Conservation (phyloP, 1,140 invertebrate genomes). For the Anadara kagoshimensis region DNA sequence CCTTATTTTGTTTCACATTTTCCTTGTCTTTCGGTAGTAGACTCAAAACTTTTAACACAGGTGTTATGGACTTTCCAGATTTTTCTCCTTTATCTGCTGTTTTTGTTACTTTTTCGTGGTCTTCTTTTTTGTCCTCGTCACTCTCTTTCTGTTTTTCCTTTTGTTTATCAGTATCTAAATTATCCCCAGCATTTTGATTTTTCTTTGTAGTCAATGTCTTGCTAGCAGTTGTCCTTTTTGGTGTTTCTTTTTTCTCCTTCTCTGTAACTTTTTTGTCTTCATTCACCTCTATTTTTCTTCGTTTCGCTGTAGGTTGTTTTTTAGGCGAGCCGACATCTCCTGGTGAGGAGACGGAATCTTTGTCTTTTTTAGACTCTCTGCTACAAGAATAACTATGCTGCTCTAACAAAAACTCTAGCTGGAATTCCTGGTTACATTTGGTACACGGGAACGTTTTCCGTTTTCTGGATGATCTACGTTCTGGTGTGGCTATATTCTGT, state of each 20-base stretch:
- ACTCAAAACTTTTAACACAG: no score
- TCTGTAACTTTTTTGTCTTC: neutral
- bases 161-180: neutral
- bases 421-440: conserved; percentile 17
- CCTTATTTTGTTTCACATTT: neutral
- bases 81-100: neutral
- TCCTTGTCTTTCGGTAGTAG: neutral
- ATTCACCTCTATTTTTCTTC: neutral
- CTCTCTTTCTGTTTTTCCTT: neutral
- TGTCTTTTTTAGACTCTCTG: conserved; percentile 6
- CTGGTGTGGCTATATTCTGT: neutral
- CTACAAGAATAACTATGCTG: conserved; percentile 19
- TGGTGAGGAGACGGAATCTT: neutral
- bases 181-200: neutral
- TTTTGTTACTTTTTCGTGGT: conserved; percentile 15
- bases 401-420: conserved; percentile 20
- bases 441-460: conserved; percentile 15
- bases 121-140: neutral
- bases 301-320: conserved; percentile 3
- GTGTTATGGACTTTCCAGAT: neutral
- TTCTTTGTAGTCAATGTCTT: neutral
- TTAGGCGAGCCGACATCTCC: neutral
- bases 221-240: neutral
- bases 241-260: conserved; percentile 1
- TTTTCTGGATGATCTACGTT: conserved; percentile 15